Conservation (phyloP, 2,797 vertebrate genomes). For the Platyrinchus mystaceus region DNA sequence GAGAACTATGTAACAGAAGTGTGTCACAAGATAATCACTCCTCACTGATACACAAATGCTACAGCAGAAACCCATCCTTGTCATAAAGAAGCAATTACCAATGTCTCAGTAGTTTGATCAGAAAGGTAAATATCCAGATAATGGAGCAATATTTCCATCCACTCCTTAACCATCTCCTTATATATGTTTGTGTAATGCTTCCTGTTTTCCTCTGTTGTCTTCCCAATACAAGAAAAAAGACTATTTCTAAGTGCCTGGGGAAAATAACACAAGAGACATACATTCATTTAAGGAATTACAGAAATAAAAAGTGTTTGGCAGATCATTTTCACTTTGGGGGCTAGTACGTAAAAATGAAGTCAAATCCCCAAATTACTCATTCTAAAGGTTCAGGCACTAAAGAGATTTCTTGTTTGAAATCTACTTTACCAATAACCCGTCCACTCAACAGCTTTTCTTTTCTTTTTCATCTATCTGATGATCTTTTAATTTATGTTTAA, state of each 20-base stretch:
- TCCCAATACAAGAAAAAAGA: not conserved
- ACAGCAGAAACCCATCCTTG: not conserved
- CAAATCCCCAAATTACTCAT: not conserved
- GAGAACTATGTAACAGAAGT: not conserved
- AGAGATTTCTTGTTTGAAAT: not conserved
- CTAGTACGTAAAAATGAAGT: not conserved
- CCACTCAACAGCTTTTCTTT: not conserved
- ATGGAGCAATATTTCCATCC: not conserved
- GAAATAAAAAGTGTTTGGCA: not conserved
- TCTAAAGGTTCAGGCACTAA: not conserved
- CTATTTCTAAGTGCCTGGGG: not conserved
- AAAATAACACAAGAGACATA: not conserved
- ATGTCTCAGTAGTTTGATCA: not conserved
- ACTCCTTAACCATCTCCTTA: not conserved
- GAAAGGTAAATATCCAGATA: not conserved
- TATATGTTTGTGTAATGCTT: accelerated
- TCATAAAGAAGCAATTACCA: not conserved
- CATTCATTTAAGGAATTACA: not conserved
- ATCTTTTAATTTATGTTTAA: not conserved
- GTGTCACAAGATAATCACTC: not conserved
- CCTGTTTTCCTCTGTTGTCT: not conserved
- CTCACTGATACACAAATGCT: not conserved
- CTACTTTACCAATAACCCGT: not conserved
- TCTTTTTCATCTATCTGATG: not conserved
- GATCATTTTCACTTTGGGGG: not conserved